Percentiles rank a stretch among this genome's conserved stretches.
phyloP scores from a whole-genome alignment of 1,140 invertebrate genomes.

The Drosophila tropicalis region DNA sequence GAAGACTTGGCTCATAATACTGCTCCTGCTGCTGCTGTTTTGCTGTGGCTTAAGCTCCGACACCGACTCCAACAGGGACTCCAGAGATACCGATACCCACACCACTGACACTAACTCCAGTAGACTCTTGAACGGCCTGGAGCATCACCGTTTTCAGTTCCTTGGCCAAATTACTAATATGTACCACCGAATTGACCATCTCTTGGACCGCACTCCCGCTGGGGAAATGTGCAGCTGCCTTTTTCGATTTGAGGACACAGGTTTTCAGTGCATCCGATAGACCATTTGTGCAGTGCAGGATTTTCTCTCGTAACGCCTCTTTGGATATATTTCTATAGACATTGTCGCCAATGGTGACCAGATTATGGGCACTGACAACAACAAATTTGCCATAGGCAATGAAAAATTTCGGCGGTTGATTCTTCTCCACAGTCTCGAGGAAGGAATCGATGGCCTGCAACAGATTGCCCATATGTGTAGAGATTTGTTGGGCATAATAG shows the following conservation, averaged over 20 bases:
- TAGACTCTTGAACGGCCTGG: constrained; percentile 83
- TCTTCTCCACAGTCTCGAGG: constrained; percentile 94
- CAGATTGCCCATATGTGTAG: constrained; percentile 92
- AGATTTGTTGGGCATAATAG: constrained; percentile 93
- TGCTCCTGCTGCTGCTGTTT: constrained; percentile 18
- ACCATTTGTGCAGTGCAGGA: constrained; percentile 91
- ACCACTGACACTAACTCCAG: constrained; percentile 23
- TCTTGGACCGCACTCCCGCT: constrained; percentile 94
- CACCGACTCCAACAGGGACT: constrained; percentile 21
- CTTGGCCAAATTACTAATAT: constrained; percentile 90
- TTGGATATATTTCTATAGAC: constrained; percentile 91
- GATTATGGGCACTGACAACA: constrained; percentile 94
- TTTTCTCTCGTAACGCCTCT: constrained; percentile 88
- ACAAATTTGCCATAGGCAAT: constrained; percentile 97
- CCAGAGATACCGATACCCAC: not conserved
- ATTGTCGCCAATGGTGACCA: constrained; percentile 96
- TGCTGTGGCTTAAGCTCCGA: constrained; percentile 43
- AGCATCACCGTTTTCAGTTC: constrained; percentile 89
- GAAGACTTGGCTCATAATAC: constrained; percentile 57
- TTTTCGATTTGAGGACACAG: constrained; percentile 94
- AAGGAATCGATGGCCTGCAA: constrained; percentile 96
- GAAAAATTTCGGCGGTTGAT: constrained; percentile 96
- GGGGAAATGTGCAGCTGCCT: constrained; percentile 94
- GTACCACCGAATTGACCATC: constrained; percentile 95
- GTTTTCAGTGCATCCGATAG: constrained; percentile 92